phyloP scores from a whole-genome alignment of 2,113 vertebrate species.

The Cathartes aura region DNA sequence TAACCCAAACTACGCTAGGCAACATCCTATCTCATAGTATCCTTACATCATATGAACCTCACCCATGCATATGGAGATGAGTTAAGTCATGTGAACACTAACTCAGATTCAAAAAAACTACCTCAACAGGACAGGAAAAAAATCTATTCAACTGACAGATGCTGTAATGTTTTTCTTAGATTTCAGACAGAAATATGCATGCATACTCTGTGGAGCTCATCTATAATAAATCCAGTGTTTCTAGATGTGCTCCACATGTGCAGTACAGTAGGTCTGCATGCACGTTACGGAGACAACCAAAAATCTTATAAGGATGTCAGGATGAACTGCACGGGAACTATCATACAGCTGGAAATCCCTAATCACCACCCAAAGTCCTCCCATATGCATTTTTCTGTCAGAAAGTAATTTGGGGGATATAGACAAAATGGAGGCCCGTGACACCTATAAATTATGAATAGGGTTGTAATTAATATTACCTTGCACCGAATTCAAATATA shows the following conservation, averaged over 20 bases:
- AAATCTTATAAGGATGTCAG: not conserved
- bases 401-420: not conserved
- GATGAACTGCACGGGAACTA: not conserved
- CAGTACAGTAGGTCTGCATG: not conserved
- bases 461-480: not conserved
- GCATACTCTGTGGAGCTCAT: not conserved
- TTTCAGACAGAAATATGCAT: not conserved
- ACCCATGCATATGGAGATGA: not conserved
- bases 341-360: not conserved
- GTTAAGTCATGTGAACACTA: not conserved
- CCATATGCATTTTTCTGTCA: not conserved
- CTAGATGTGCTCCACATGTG: not conserved
- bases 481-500: not conserved
- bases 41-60: not conserved
- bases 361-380: not conserved
- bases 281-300: not conserved
- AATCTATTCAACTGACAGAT: not conserved
- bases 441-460: not conserved
- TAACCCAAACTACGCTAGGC: not conserved
- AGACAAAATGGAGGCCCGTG: not conserved
- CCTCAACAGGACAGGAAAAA: not conserved
- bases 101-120: not conserved
- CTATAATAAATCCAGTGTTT: not conserved
- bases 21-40: not conserved
- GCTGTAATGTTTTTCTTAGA: not conserved